Conservation (phyloP, 2,113 vertebrate species). For the Balaeniceps rex region DNA sequence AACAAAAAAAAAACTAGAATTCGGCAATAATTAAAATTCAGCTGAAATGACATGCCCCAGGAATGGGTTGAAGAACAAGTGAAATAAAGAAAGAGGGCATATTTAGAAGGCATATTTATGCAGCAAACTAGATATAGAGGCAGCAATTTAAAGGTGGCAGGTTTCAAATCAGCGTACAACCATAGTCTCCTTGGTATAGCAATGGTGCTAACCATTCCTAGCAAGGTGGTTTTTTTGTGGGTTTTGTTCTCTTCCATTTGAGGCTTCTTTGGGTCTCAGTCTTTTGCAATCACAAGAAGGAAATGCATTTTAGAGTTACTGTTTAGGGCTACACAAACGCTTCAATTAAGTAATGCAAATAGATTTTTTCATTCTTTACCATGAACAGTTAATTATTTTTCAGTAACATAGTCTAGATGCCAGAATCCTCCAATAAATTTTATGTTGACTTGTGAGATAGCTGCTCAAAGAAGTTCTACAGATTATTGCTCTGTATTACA, state of each 20-base stretch:
- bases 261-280: not conserved
- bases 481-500: not conserved
- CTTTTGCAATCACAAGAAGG: not conserved
- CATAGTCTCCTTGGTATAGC: not conserved
- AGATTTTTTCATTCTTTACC: not conserved
- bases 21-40: not conserved
- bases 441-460: not conserved
- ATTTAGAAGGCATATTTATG: not conserved
- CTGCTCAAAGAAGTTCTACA: not conserved
- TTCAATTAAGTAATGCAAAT: not conserved
- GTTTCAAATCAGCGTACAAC: not conserved
- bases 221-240: not conserved
- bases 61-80: not conserved
- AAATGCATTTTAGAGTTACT: not conserved
- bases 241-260: not conserved
- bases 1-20: not conserved
- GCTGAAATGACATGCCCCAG: not conserved
- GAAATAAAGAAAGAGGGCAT: not conserved
- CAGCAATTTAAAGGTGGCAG: not conserved
- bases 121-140: not conserved
- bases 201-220: not conserved
- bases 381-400: not conserved
- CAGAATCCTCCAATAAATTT: not conserved
- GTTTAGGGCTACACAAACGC: not conserved
- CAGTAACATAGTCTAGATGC: not conserved